phyloP scores from a whole-genome alignment of 2,797 vertebrate genomes.

The Austrolebias charrua region DNA sequence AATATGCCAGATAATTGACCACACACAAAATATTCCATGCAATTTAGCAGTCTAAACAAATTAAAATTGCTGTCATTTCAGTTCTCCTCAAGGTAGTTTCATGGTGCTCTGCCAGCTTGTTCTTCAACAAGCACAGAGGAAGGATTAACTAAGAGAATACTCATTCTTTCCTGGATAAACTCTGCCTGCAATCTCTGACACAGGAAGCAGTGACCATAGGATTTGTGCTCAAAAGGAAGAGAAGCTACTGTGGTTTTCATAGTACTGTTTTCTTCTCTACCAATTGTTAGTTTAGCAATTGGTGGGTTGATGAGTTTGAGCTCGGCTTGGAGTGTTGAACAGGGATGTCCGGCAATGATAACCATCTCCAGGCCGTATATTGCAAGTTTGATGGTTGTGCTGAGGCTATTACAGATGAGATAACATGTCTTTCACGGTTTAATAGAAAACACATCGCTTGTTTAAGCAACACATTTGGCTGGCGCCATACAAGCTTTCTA shows the following conservation, averaged over 20 bases:
- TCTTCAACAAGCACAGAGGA: constrained; percentile 58
- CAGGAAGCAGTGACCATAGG: constrained; percentile 55
- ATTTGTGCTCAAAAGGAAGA: constrained; percentile 74
- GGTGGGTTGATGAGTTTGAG: constrained; percentile 58
- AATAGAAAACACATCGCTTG: constrained; percentile 24
- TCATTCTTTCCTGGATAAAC: constrained; percentile 76
- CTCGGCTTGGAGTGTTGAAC: constrained; percentile 62
- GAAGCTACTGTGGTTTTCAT: constrained; percentile 71
- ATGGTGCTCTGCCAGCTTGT: constrained; percentile 35
- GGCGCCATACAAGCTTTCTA: not conserved
- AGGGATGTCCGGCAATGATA: constrained; percentile 71
- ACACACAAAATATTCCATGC: constrained; percentile 22
- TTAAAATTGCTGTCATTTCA: constrained; percentile 27
- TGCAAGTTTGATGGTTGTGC: constrained; percentile 51
- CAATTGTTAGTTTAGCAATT: constrained; percentile 72
- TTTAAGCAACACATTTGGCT: constrained; percentile 18
- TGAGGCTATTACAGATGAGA: constrained; percentile 49
- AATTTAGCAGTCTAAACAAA: constrained; percentile 33
- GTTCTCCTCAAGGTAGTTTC: constrained; percentile 28
- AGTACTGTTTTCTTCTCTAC: constrained; percentile 70
- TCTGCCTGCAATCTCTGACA: constrained; percentile 66
- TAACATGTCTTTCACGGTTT: constrained; percentile 44
- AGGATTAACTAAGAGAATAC: constrained; percentile 69
- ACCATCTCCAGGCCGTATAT: constrained; percentile 59
- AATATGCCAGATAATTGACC: constrained; percentile 24